A percentile compares a stretch with the other conserved stretches of the same genome.
Conservation (phyloP, 2,888 invertebrate species). For the Synergus laeviventris region DNA sequence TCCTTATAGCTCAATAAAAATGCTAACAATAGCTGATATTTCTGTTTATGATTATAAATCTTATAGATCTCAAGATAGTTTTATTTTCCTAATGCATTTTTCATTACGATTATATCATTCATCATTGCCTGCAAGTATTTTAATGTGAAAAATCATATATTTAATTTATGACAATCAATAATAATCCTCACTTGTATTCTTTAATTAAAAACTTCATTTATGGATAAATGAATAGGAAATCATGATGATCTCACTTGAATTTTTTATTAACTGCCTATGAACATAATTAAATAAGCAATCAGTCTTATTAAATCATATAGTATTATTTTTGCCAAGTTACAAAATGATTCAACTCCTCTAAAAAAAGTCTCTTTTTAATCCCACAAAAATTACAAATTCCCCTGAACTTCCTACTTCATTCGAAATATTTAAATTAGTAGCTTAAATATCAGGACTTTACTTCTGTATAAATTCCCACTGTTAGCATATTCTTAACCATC, state of each 20-base stretch:
- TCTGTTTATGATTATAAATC: neutral
- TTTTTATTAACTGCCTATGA: neutral
- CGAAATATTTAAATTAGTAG: constrained; percentile 24
- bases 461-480: constrained; percentile 23
- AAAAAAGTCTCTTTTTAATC: neutral
- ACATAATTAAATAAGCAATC: neutral
- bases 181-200: neutral
- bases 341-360: neutral
- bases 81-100: constrained; percentile 12
- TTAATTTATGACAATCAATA: constrained; percentile 15
- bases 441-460: constrained; percentile 3
- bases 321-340: neutral
- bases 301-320: neutral
- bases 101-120: neutral
- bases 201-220: neutral
- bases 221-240: neutral
- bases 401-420: neutral
- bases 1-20: neutral
- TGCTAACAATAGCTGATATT: neutral
- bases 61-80: neutral
- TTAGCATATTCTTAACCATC: constrained; percentile 8
- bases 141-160: neutral
- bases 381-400: neutral
- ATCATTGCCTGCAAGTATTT: neutral
- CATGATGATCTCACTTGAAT: neutral